A percentile compares a stretch with the other conserved stretches of the same genome.
phyloP scores from a whole-genome alignment of 2,113 vertebrate species.

The Myrmecophaga tridactyla region DNA sequence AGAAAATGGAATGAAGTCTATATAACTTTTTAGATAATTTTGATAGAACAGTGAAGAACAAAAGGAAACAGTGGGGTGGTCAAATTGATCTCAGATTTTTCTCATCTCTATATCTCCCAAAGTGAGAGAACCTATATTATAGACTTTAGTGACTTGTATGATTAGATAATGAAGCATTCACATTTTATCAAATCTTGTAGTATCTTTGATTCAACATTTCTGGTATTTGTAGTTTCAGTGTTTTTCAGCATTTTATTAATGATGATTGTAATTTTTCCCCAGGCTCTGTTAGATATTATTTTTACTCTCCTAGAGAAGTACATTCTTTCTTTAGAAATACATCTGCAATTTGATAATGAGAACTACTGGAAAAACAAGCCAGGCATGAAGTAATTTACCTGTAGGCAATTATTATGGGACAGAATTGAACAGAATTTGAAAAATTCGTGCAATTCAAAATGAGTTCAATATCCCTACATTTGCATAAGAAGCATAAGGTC shows the following conservation, averaged over 20 bases:
- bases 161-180: neutral
- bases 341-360: slow-evolving; percentile 44
- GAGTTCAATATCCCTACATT: slow-evolving; percentile 33
- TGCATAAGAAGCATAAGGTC: neutral
- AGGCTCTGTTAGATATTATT: neutral
- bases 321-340: neutral
- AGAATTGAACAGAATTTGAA: slow-evolving; percentile 38
- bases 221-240: slow-evolving; percentile 4
- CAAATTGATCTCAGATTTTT: neutral
- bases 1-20: neutral
- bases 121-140: neutral
- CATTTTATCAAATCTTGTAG: slow-evolving; percentile 13
- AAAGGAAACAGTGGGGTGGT: neutral
- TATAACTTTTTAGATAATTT: neutral
- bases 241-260: slow-evolving; percentile 42
- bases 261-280: slow-evolving; percentile 30
- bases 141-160: neutral
- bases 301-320: slow-evolving; percentile 36
- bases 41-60: neutral
- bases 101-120: neutral
- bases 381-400: slow-evolving; percentile 42
- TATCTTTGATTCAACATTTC: slow-evolving; percentile 8
- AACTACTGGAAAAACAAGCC: slow-evolving; percentile 43
- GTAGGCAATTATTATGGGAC: slow-evolving; percentile 39
- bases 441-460: slow-evolving; percentile 47